Percentiles rank a stretch among this genome's conserved stretches.
Conservation (phyloP, 2,888 invertebrate genomes). For the Trichogramma evanescens region DNA sequence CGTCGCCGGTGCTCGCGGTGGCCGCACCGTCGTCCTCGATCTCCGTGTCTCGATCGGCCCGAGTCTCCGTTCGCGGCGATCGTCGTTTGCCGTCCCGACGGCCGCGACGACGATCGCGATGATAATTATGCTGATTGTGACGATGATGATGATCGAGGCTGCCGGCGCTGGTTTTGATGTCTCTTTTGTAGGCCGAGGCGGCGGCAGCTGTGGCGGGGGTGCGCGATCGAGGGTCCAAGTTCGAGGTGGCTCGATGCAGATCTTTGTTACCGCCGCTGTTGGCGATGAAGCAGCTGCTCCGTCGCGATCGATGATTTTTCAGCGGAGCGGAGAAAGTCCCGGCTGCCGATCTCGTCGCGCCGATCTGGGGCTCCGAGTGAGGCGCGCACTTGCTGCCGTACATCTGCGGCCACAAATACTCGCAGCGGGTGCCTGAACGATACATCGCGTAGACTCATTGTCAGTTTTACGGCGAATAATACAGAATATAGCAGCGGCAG, state of each 20-base stretch:
- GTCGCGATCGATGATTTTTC: background rate
- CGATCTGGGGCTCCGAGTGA: constrained; percentile 12
- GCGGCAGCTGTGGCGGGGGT: background rate
- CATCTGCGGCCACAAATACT: background rate
- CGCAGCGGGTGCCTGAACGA: background rate
- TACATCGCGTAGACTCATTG: too few relatives aligned
- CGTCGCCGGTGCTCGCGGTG: background rate
- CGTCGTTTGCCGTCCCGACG: background rate
- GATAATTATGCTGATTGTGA: too few relatives aligned
- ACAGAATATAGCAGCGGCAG: background rate
- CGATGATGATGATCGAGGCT: too few relatives aligned
- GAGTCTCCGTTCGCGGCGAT: background rate
- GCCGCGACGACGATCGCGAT: background rate
- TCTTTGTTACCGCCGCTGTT: background rate
- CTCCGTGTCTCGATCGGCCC: background rate
- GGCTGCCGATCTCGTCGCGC: background rate
- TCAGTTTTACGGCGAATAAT: background rate
- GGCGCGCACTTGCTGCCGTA: background rate
- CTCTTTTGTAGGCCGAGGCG: background rate
- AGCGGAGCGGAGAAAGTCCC: background rate
- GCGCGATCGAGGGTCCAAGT: constrained; percentile 3
- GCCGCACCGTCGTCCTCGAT: background rate
- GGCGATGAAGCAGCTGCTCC: background rate
- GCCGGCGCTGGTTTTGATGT: too few relatives aligned
- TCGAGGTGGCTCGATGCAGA: constrained; percentile 2